These are phyloP conservation scores for Melanostoma scalare DNA, from an alignment of 2,888 invertebrate genomes.

Conservation along the genomic window DNA sequence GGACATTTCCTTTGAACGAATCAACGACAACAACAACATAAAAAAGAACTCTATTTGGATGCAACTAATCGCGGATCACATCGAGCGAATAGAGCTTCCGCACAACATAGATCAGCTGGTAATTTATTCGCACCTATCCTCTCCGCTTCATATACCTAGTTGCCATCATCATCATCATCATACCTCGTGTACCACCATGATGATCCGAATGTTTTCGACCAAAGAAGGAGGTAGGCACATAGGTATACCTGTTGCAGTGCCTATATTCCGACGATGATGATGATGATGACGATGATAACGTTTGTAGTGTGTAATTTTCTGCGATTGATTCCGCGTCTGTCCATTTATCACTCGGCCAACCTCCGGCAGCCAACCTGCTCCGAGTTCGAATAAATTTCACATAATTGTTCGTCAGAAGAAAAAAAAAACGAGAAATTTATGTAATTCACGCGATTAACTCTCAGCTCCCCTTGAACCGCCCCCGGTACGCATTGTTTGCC, in stretches of 20 bases:
- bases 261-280: constrained; percentile 27
- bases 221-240: constrained; percentile 8
- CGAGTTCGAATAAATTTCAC: constrained; percentile 67
- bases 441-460: constrained; percentile 71
- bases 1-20: constrained; percentile 47
- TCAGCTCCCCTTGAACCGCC: constrained; percentile 6
- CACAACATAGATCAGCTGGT: constrained; percentile 64
- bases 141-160: not conserved
- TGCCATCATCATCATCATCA: constrained; percentile 30
- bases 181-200: not conserved
- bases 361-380: constrained; percentile 49
- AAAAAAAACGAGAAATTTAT: constrained; percentile 39
- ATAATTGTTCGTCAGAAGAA: constrained; percentile 57
- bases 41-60: constrained; percentile 32
- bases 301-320: constrained; percentile 67
- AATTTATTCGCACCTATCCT: constrained; percentile 63
- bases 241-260: not conserved
- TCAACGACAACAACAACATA: too few relatives aligned
- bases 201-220: constrained; percentile 37
- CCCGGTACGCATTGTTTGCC: constrained; percentile 49
- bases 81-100: constrained; percentile 64
- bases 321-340: constrained; percentile 67
- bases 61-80: constrained; percentile 64
- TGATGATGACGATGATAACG: constrained; percentile 44
- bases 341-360: constrained; percentile 64